These are phyloP conservation scores for Euzophera pinguis DNA, from an alignment of 2,888 invertebrate species.

Conservation along the genomic window DNA sequence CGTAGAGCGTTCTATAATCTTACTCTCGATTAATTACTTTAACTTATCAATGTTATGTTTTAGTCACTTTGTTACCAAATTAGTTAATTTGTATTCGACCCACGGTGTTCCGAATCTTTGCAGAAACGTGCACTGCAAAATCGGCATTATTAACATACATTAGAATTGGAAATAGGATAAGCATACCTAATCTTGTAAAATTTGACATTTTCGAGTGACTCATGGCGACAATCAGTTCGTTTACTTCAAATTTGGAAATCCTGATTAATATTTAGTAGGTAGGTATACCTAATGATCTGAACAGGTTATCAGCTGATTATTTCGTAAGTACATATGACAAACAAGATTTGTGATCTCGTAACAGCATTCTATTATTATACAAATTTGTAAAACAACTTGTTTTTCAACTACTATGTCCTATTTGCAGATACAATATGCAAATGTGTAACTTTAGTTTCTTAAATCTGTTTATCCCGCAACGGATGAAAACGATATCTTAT, in stretches of 20 bases:
- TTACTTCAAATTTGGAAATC: constrained; percentile 19
- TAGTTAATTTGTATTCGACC: constrained; percentile 31
- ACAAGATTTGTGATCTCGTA: background rate
- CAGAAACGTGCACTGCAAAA: constrained; percentile 18
- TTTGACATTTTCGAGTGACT: constrained; percentile 21
- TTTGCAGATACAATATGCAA: too few relatives aligned
- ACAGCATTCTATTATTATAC: background rate
- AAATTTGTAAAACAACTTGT: background rate
- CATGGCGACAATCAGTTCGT: constrained; percentile 28
- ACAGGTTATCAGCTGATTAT: constrained; percentile 24
- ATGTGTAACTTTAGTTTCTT: too few relatives aligned
- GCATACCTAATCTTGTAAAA: background rate
- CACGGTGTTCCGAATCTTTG: constrained; percentile 27
- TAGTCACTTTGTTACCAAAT: constrained; percentile 17
- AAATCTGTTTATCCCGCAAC: too few relatives aligned
- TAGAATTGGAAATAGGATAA: constrained; percentile 7
- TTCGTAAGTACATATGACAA: constrained; percentile 11
- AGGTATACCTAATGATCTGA: background rate
- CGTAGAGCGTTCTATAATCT: background rate
- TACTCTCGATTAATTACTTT: background rate
- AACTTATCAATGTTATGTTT: constrained; percentile 8
- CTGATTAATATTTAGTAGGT: constrained; percentile 2
- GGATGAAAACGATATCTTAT: too few relatives aligned
- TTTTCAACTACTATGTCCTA: background rate
- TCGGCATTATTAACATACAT: constrained; percentile 1